Conservation (phyloP, 2,888 invertebrate species). For the Meta bourneti region DNA sequence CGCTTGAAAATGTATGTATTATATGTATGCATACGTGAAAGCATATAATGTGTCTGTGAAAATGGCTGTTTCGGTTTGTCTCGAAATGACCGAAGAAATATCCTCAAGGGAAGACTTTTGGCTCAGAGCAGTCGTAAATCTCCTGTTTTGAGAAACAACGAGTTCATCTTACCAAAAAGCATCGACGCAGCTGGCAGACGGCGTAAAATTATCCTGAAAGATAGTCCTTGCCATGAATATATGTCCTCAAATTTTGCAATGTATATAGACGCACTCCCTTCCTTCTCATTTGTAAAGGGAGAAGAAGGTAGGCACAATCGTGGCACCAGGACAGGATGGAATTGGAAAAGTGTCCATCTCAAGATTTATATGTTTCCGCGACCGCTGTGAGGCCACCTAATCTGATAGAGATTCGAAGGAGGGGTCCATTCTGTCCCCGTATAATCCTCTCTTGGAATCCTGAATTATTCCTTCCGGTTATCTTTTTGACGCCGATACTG, state of each 20-base stretch:
- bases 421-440: conserved; percentile 58
- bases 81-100: neutral
- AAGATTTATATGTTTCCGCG: conserved; percentile 67
- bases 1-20: too few relatives aligned
- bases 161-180: neutral
- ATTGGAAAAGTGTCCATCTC: conserved; percentile 58
- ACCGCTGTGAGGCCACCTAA: conserved; percentile 47
- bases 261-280: neutral
- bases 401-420: conserved; percentile 63
- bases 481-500: conserved; percentile 71
- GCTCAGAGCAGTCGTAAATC: neutral
- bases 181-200: neutral
- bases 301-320: conserved; percentile 7
- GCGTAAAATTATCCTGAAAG: conserved; percentile 42
- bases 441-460: conserved; percentile 62
- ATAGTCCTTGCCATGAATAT: conserved; percentile 30
- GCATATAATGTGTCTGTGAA: neutral
- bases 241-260: conserved; percentile 50
- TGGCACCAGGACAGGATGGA: conserved; percentile 2
- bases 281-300: neutral
- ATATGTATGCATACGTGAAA: too few relatives aligned
- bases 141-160: neutral
- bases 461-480: conserved; percentile 72
- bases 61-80: neutral
- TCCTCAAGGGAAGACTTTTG: neutral